Evolutionary conservation across 2,113 vertebrate species (phyloP).

Genomic region (Aegotheles bennettii): DNA sequence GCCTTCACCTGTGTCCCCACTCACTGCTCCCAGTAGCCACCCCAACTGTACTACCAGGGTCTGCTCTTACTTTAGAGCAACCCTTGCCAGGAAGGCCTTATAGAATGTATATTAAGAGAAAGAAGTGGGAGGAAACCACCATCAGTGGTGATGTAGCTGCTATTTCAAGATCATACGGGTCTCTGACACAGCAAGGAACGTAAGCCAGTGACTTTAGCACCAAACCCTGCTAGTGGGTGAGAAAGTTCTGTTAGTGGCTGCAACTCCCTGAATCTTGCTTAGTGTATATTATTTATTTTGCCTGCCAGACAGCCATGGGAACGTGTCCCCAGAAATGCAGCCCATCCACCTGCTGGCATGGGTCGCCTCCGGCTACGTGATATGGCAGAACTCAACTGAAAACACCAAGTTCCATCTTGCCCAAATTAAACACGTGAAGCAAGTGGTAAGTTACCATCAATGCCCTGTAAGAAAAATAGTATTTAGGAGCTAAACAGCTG

Average conservation of each 20-base stretch:
- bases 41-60: rapidly evolving
- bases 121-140: background rate
- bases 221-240: background rate
- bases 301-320: conserved; percentile 80
- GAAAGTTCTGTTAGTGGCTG: background rate
- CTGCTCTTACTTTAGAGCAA: background rate
- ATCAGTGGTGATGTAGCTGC: background rate
- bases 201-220: background rate
- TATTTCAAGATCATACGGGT: background rate
- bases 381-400: conserved; percentile 88
- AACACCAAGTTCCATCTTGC: conserved; percentile 80
- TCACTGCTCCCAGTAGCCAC: background rate
- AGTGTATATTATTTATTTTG: background rate
- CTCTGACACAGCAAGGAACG: background rate
- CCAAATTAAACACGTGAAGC: conserved; percentile 83
- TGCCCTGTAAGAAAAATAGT: rapidly evolving
- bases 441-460: conserved; percentile 79
- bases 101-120: rapidly evolving
- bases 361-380: conserved; percentile 80
- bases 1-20: background rate
- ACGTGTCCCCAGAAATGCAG: conserved; percentile 77
- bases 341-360: conserved; percentile 79
- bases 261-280: background rate
- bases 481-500: background rate
- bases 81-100: background rate